Evolutionary conservation across 2,888 invertebrate genomes (phyloP), one percentile per base, ranked within the genome.

Genomic region (Bellardia pandia): DNA sequence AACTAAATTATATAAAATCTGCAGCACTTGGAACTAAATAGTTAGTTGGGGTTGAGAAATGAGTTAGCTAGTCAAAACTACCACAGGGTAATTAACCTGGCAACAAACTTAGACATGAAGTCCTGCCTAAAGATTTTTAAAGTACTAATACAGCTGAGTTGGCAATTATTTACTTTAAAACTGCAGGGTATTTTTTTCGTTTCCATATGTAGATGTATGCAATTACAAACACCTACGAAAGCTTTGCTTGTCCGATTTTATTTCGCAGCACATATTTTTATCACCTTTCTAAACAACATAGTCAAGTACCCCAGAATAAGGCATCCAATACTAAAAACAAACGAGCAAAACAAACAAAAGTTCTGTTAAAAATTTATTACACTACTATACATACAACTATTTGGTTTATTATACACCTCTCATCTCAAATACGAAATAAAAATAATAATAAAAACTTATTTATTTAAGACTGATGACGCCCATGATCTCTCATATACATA

Each of bases 381-480:
- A 33, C 11, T 58, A n/a, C 64, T 14, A 60, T 14, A 3, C 37
- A 6, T 37, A 3, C 37, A 6, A 37, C 58, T 58, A 4, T 30
- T 37, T 37, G 5, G 33, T 60, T 33, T 40, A 14, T 16, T 1
- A 3, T 3, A 9, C 30, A 3, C 16, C 16, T 16, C 64, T 42
- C 16, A 3, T 60, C 40, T 3, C 3, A 16, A 11, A 64, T 40
- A 37, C n/a, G 8, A 64, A 40, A 40, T 51, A 64, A 51, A 68
- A 64, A 69, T 76, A 64, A 64, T 33, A 53, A 58, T 33, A 45
- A 68, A 78, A 71, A 62, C 51, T 71, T 45, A 69, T 83, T 83
- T 69, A 42, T 51, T 69, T 69, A 71, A 69, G 53, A 80, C 74
- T 69, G 75, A 64, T 69, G 85, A 80, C 85, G 79, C 79, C 79